Evolutionary conservation across 2,113 vertebrate genomes (phyloP).

Genomic region (Hyaena hyaena): DNA sequence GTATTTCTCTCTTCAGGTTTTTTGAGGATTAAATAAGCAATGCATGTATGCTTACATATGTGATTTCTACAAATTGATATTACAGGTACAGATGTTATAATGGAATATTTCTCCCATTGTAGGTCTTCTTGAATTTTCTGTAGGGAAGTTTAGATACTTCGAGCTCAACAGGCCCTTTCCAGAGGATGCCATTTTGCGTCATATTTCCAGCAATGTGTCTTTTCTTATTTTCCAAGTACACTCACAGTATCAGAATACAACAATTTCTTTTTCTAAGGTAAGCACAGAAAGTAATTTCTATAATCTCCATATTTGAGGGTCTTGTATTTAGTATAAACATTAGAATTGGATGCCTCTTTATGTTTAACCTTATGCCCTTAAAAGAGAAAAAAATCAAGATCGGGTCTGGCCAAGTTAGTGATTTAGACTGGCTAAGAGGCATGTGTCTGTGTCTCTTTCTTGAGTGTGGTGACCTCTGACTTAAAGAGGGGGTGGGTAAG

Average conservation of each 20-base stretch:
- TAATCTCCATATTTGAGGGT: background rate
- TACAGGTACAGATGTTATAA: background rate
- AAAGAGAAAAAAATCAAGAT: background rate
- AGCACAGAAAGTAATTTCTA: slow-evolving; percentile 22
- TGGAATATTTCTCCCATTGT: slow-evolving; percentile 42
- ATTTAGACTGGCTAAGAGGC: background rate
- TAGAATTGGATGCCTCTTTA: background rate
- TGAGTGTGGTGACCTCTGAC: background rate
- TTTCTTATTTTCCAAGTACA: slow-evolving; percentile 94
- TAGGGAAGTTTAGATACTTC: slow-evolving; percentile 93
- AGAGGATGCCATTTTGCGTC: slow-evolving; percentile 89
- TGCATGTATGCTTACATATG: background rate
- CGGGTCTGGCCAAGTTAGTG: background rate
- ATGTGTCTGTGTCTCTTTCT: background rate
- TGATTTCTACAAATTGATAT: background rate
- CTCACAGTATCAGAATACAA: slow-evolving; percentile 90
- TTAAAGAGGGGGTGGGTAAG: background rate
- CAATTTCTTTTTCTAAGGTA: slow-evolving; percentile 93
- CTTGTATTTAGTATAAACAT: background rate
- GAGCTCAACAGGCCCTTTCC: slow-evolving; percentile 87
- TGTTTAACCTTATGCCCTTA: background rate
- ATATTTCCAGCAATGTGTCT: slow-evolving; percentile 88
- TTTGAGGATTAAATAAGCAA: background rate
- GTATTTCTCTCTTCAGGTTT: background rate
- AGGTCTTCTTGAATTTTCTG: slow-evolving; percentile 92